Evolutionary conservation across 1,140 invertebrate genomes (phyloP), one percentile per base, ranked within the genome.

Genomic region (Drosophila insularis): DNA sequence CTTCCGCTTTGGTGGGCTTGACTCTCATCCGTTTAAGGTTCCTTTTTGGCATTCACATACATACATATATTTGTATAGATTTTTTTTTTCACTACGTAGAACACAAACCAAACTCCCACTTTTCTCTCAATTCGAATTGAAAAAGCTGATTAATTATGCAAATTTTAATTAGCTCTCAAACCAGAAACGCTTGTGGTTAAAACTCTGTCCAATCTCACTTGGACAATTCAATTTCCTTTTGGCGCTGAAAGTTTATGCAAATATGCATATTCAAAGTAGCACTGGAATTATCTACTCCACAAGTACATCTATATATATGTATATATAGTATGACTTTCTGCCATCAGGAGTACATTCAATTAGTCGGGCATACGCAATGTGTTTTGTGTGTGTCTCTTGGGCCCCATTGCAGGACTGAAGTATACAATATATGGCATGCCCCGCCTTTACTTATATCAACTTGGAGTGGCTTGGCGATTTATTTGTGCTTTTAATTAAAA

Each of bases 401-500:
- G 81, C 75, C 43, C 19, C 43, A 50, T 50, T 11, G 43, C 10
- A 13, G 10, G 17, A 50, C 14, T 8, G 0, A 10, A 7, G 14
- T 7, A 7, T 6, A 2, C 40, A n/a, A n/a, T n/a, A n/a, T n/a
- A n/a, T n/a, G n/a, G n/a, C 40, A 4, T 19, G 40, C 40, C 40
- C 14, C 19, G 40, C 40, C 10, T 21, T 46, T 17, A 46, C 17
- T 46, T 17, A 7, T 46, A 17, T 46, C 14, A 3, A 19, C 14
- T 46, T 50, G 43, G 65, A 58, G 56, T n/a, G 40, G 19, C 21
- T 17, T 31, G 66, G 68, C 65, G 58, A 78, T 75, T 86, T 86
- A 82, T 86, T 81, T 74, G 80, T 67, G 62, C 63, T 75, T 72
- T 76, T 86, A 79, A 86, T 86, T 81, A 86, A 82, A 86, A 71